Conservation (phyloP, 1,140 invertebrate genomes). For the Danaus melanippus region DNA sequence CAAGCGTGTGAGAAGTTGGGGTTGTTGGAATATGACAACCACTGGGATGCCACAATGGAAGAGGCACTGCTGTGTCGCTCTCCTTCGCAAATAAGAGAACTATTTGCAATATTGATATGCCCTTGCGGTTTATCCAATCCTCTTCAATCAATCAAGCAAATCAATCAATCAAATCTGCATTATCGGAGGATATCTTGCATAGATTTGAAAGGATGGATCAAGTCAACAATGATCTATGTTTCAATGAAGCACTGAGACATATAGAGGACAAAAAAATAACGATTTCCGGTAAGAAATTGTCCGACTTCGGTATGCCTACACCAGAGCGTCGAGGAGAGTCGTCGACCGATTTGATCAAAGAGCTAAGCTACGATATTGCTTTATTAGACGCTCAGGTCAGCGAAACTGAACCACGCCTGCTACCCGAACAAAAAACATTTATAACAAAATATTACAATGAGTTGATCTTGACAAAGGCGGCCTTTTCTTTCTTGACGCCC, state of each 20-base stretch:
- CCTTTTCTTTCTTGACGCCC: constrained; percentile 19
- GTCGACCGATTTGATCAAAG: constrained; percentile 19
- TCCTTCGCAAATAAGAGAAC: constrained; percentile 23
- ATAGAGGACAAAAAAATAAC: constrained; percentile 25
- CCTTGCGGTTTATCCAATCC: constrained; percentile 34
- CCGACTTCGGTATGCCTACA: constrained; percentile 20
- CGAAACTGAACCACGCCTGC: constrained; percentile 22
- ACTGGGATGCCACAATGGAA: constrained; percentile 33
- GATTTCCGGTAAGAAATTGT: constrained; percentile 22
- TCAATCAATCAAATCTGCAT: constrained; percentile 25
- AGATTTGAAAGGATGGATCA: constrained; percentile 25
- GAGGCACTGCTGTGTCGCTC: constrained; percentile 29
- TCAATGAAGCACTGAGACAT: constrained; percentile 24
- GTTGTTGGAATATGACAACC: constrained; percentile 32
- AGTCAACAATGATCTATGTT: constrained; percentile 29
- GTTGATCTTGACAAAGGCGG: constrained; percentile 15
- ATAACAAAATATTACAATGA: constrained; percentile 16
- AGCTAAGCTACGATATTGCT: constrained; percentile 20
- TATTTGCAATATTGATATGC: constrained; percentile 34
- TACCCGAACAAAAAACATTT: constrained; percentile 20
- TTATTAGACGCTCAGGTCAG: constrained; percentile 21
- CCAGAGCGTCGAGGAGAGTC: constrained; percentile 19
- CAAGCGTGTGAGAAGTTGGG: constrained; percentile 24
- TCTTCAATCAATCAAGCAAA: constrained; percentile 22
- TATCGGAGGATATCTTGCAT: constrained; percentile 36